These are phyloP conservation scores for Ornithorhynchus anatinus DNA, from an alignment of 2,113 vertebrate species.

Conservation along the genomic window DNA sequence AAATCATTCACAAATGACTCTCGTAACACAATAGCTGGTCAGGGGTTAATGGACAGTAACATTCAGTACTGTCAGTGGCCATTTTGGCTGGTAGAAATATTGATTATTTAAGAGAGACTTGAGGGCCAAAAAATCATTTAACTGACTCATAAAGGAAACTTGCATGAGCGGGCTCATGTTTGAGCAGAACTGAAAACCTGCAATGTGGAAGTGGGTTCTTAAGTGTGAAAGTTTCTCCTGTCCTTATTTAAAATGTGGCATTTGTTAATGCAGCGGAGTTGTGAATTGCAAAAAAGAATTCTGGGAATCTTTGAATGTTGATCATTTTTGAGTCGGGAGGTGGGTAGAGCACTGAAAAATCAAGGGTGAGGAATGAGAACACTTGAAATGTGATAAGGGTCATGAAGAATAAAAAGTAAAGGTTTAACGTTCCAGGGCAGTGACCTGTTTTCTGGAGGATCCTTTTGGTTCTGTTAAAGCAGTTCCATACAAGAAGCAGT, in stretches of 20 bases:
- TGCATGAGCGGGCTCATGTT: constrained; percentile 27
- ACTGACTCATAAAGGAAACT: constrained; percentile 25
- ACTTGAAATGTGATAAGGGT: background rate
- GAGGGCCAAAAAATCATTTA: constrained; percentile 28
- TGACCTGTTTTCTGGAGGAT: too few relatives aligned
- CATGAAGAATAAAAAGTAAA: constrained; percentile 17
- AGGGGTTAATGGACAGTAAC: constrained; percentile 24
- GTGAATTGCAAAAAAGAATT: constrained; percentile 16
- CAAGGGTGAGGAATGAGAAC: background rate
- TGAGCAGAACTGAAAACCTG: constrained; percentile 23
- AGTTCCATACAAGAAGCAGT: too few relatives aligned
- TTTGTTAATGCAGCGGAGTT: constrained; percentile 16
- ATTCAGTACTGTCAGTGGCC: constrained; percentile 5
- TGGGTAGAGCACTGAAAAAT: constrained; percentile 18
- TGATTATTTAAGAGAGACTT: constrained; percentile 43
- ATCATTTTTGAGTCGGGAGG: constrained; percentile 10
- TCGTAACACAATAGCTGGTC: constrained; percentile 8
- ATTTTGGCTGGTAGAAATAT: constrained; percentile 13
- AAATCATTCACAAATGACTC: constrained; percentile 33
- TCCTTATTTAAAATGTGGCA: constrained; percentile 16
- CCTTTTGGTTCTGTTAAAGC: too few relatives aligned
- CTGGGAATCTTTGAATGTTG: constrained; percentile 12
- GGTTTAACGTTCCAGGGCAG: too few relatives aligned
- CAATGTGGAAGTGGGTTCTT: background rate
- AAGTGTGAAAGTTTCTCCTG: constrained; percentile 6